Evolutionary conservation across 2,113 vertebrate genomes (phyloP), one percentile per base, ranked within the genome.

Genomic region (Ceyx margarethae): DNA sequence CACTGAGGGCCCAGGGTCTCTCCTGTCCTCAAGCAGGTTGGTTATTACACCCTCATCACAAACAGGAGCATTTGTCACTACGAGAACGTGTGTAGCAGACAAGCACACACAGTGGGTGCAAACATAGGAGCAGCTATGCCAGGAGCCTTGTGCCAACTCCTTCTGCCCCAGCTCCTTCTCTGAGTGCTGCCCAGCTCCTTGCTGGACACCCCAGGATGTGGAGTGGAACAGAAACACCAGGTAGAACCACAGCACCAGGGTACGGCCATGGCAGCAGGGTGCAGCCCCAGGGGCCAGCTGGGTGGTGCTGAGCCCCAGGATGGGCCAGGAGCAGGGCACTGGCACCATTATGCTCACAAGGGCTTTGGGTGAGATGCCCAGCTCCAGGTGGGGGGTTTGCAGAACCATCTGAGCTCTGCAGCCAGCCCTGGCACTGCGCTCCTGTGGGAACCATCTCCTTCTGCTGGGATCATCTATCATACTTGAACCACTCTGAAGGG

Each of bases 81-180:
- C 15, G 5, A 17, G 17, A 7, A 4, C 0, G 0, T 40, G 7
- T 0, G 1, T 10, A 2, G 19, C 3, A 1, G 64, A 3, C 25
- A 18, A 31, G 14, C 1, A 0, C 9, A n/a, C 28, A 13, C 45
- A 21, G 76, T 51, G 60, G 16, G 31, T 37, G 45, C 13, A 13
- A 17, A 8, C 7, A 19, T 5, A 17, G n/a, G 15, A 6, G 16
- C 10, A 6, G 1, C 5, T 5, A 7, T 10, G 17, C 21, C 8
- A 3, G 31, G 53, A 28, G 9, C 45, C 20, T 23, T 8, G 13
- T 65, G n/a, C 21, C 19, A 4, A 0, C 11, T 19, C 26, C 15
- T 21, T 1, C 29, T 61, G n/a, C 53, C 17, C 29, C 12, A 20
- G 25, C 7, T 46, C 18, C 50, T 26, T n/a, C 64, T 65, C n/a